Evolutionary conservation across 2,113 vertebrate species (phyloP).

Genomic region (Athene cunicularia): DNA sequence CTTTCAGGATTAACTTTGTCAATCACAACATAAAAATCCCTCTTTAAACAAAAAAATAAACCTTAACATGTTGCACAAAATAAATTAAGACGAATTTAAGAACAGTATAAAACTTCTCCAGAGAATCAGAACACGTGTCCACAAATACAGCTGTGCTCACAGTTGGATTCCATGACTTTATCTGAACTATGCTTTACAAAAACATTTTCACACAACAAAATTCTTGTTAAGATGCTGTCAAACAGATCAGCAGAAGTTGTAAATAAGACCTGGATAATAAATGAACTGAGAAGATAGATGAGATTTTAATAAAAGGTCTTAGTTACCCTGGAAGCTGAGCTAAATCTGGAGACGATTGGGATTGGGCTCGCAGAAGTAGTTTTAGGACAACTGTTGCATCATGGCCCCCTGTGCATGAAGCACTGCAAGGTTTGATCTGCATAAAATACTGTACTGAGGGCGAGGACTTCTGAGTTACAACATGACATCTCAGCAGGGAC

Average conservation of each 20-base stretch:
- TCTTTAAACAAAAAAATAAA: conserved; percentile 24
- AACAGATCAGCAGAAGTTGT: background rate
- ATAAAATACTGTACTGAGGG: background rate
- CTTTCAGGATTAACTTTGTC: background rate
- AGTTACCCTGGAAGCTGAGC: background rate
- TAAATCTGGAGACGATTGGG: background rate
- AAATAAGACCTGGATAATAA: background rate
- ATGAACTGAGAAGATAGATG: background rate
- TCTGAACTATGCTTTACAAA: conserved; percentile 1
- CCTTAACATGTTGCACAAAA: background rate
- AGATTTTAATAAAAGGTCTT: background rate
- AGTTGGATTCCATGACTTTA: background rate
- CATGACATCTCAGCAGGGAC: background rate
- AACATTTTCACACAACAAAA: background rate
- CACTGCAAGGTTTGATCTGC: background rate
- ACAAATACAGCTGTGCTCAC: background rate
- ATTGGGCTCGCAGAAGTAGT: conserved; percentile 3
- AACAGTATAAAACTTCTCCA: background rate
- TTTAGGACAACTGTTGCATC: background rate
- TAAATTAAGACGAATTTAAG: background rate
- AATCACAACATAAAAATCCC: conserved; percentile 2
- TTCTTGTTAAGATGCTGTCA: background rate
- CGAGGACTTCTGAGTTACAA: background rate
- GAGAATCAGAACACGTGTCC: background rate
- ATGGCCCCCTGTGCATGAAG: background rate